Evolutionary conservation across 2,888 invertebrate genomes (phyloP), one percentile per base, ranked within the genome.

Genomic region (Scaptomyza parva): DNA sequence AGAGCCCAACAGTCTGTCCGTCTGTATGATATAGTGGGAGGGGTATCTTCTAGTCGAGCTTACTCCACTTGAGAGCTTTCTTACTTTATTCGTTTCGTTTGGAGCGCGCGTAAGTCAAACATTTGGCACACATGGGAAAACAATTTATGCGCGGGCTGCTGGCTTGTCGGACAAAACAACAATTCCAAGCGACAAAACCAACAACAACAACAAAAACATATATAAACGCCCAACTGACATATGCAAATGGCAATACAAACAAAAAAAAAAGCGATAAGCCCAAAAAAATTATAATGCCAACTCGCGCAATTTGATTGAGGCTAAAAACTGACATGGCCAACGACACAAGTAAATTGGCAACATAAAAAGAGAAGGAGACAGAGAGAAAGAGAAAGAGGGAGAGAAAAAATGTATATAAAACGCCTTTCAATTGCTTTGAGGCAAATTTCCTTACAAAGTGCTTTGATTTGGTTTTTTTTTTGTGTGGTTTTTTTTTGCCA

Each of bases 91-190:
- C n/a, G n/a, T n/a, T 53, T 44, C 24, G 52, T 66, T 74, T 63
- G 43, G 60, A 67, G 84, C 86, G 60, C 69, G 84, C 86, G 86
- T 83, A 81, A 84, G 84, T 81, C 77, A 75, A 84, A 84, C 68
- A 84, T 81, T 83, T 86, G 83, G 86, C 79, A 71, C 74, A 86
- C 81, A 85, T 72, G 82, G 54, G 79, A 81, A 81, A 84, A 76
- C 81, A 84, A 84, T 86, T 86, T 84, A 81, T 84, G 69, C 77
- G 70, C 77, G 75, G 68, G 70, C 77, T 72, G 68, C 70, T 77
- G 75, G 14, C 35, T 35, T 35, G 14, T 79, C 53, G 51, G 41
- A 30, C 73, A 65, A n/a, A n/a, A 64, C 51, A 44, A 68, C 66
- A 54, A n/a, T n/a, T n/a, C n/a, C n/a, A n/a, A n/a, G n/a, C n/a